Evolutionary conservation across 2,888 invertebrate species (phyloP).

Genomic region (Lymantria dispar): DNA sequence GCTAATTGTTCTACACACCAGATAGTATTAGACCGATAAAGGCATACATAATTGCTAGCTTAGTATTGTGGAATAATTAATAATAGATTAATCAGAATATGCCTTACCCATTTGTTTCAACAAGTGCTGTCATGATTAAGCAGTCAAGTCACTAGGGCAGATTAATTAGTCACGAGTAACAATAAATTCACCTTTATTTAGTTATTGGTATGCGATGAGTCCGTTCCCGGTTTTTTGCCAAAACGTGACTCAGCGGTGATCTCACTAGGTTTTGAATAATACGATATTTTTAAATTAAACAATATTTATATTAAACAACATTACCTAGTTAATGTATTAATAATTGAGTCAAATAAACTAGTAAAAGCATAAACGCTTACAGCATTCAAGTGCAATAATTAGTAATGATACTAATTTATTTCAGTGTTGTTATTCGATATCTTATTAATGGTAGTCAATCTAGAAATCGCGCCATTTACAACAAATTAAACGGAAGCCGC

Average conservation of each 20-base stretch:
- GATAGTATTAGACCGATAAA: too few species aligned
- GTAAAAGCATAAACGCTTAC: too few species aligned
- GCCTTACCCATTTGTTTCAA: conserved; percentile 63
- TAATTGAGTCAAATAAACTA: too few species aligned
- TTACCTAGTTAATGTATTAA: too few species aligned
- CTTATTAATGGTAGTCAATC: background rate
- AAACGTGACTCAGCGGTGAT: conserved; percentile 37
- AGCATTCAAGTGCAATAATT: background rate
- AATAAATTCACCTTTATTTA: conserved; percentile 38
- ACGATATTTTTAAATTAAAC: too few species aligned
- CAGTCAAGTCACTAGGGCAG: conserved; percentile 32
- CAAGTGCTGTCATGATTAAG: conserved; percentile 52
- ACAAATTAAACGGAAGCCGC: conserved; percentile 21
- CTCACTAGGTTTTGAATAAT: too few species aligned
- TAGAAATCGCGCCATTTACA: conserved; percentile 6
- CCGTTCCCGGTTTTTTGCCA: conserved; percentile 47
- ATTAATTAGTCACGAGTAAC: conserved; percentile 30
- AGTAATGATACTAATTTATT: background rate
- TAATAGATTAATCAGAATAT: conserved; percentile 18
- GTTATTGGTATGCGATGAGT: conserved; percentile 44
- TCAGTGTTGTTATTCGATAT: background rate
- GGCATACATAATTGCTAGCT: too few species aligned
- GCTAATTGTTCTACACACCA: too few species aligned
- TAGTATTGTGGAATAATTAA: background rate
- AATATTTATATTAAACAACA: too few species aligned